A percentile compares a stretch with the other conserved stretches of the same genome.
phyloP scores from a whole-genome alignment of 30 jellyfish, hydroid and myxozoan genomes.

The Turritopsis dohrnii region DNA sequence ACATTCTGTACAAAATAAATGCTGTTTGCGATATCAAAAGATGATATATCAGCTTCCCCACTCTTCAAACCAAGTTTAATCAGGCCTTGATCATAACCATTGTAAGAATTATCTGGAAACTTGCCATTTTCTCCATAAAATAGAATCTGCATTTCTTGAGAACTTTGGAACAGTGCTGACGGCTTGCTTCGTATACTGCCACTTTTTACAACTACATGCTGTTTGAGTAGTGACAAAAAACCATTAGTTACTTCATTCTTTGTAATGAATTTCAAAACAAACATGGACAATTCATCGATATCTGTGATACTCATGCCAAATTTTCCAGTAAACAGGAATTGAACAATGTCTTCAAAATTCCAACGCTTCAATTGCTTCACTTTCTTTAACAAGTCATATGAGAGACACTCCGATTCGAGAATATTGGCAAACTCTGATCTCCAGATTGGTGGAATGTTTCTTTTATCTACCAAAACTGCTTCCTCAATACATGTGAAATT shows the following conservation, averaged over 20 bases:
- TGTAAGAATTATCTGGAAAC: slow-evolving; percentile 41
- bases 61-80: slow-evolving; percentile 38
- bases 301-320: not conserved
- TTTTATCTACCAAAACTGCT: not conserved
- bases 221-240: not conserved
- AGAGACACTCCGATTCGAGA: not conserved
- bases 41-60: slow-evolving; percentile 14
- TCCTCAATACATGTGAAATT: not conserved
- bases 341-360: slow-evolving; percentile 18
- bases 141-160: slow-evolving; percentile 10
- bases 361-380: not conserved
- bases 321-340: not conserved
- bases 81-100: slow-evolving; percentile 5
- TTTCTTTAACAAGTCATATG: not conserved
- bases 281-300: slow-evolving; percentile 15
- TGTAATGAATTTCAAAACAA: slow-evolving; percentile 13
- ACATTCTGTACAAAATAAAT: not conserved
- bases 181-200: slow-evolving; percentile 30
- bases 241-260: not conserved
- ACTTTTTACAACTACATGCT: slow-evolving; percentile 17
- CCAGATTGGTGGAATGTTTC: not conserved
- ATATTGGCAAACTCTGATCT: not conserved
- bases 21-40: slow-evolving; percentile 15
- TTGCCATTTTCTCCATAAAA: slow-evolving; percentile 26
- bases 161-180: slow-evolving; percentile 29